Base-by-base conservation (phyloP, 1,140 invertebrate species). In the Metopolophium dirhodum region DNA sequence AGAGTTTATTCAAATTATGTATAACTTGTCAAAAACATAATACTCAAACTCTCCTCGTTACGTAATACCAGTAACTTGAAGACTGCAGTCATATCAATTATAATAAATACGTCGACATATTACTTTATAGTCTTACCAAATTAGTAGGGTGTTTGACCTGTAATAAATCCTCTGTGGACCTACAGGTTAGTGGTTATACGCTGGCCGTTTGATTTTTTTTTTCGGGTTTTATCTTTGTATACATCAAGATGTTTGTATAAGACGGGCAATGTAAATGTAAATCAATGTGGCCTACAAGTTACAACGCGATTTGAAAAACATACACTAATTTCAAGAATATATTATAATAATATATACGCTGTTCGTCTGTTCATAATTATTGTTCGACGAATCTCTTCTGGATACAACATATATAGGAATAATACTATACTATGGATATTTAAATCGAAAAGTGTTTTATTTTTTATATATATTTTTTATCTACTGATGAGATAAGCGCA, bases 221-320 rank as follows among this genome's bases (percentile, higher is more conserved):
- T 88, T 88, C 51, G 30, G 20, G n/a, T 54, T 26, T 49, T 51
- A 88, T 88, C 47, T 88, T 23, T 51, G n/a, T 51, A 14, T 11
- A 35, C 7, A 35, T 88, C 87, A 35, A 86, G 18, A 88, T 37
- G 11, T 35, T 51, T 57, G 1, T 20, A 88, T 20, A 26, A 49
- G 47, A 49, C 86, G 47, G 20, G 30, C 86, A 20, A 49, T 87
- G 86, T 88, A 88, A 88, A 51, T 88, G 85, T 89, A 89, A 89
- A 54, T 89, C 51, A 89, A 89, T n/a, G 86, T 47, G 14, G 18
- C 18, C 6, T 35, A n/a, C 45, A 41, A 37, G 83, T 41, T 77
- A 87, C 85, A 87, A 49, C 85, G 41, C 26, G 11, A 35, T 49
- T 49, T 30, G 45, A 47, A 30, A 47, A n/a, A 47, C 0, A 89